A percentile compares a stretch with the other conserved stretches of the same genome.
Evolutionary conservation across 1,140 invertebrate species (phyloP).

Genomic region (Pseudoatta argentina): DNA sequence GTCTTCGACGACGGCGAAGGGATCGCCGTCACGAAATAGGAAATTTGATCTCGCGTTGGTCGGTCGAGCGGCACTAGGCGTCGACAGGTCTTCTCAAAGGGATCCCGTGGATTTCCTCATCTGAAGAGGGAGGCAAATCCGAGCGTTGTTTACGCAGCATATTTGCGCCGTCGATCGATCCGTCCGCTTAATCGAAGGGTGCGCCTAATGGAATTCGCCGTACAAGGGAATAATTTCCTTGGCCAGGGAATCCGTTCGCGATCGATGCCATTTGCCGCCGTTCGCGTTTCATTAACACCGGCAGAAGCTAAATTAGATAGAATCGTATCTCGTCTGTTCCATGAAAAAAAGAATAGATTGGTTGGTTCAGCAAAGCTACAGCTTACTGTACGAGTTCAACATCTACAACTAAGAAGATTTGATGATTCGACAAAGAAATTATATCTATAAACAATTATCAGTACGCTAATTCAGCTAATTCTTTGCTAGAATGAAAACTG

Average conservation of each 20-base stretch:
- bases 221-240: conserved; percentile 76
- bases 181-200: conserved; percentile 73
- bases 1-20: not conserved
- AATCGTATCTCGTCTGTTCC: not conserved
- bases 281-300: conserved; percentile 75
- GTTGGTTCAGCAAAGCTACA: no score
- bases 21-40: conserved; percentile 38
- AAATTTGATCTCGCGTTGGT: conserved; percentile 57
- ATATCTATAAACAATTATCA: no score
- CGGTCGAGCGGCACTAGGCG: conserved; percentile 23
- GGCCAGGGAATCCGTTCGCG: conserved; percentile 62
- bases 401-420: no score
- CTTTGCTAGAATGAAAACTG: no score
- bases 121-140: conserved; percentile 62
- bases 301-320: conserved; percentile 67
- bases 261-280: conserved; percentile 75
- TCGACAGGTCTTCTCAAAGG: conserved; percentile 65
- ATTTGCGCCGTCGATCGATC: conserved; percentile 73
- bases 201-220: conserved; percentile 74
- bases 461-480: no score
- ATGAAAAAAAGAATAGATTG: no score
- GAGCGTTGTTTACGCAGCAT: conserved; percentile 73
- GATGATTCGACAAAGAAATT: no score
- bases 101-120: conserved; percentile 52
- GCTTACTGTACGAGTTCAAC: no score